Conservation (phyloP, 2,113 vertebrate genomes). For the Rousettus leschenaultii region DNA sequence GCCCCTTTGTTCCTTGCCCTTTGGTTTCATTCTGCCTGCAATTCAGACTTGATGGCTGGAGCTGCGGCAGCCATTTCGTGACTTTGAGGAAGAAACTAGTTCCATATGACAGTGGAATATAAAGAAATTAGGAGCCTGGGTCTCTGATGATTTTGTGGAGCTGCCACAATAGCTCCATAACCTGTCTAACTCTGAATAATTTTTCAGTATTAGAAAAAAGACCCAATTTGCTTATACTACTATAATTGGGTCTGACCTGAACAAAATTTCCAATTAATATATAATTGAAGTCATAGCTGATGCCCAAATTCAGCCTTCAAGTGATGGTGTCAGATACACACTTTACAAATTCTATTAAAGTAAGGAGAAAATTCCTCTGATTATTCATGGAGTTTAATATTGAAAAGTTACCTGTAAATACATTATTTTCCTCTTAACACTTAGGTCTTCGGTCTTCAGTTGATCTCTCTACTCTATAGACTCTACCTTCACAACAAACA, state of each 20-base stretch:
- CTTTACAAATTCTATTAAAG: not conserved
- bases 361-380: not conserved
- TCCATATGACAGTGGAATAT: not conserved
- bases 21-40: not conserved
- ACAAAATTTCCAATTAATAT: not conserved
- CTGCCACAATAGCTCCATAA: not conserved
- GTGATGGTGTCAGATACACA: not conserved
- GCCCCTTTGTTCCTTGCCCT: not conserved
- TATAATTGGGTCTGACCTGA: not conserved
- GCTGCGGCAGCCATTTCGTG: not conserved
- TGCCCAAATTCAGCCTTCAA: not conserved
- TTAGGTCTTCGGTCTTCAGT: not conserved
- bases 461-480: not conserved
- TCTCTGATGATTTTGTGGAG: not conserved
- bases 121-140: not conserved
- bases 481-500: not conserved
- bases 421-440: not conserved
- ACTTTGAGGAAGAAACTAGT: not conserved
- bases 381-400: not conserved
- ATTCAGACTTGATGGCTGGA: not conserved
- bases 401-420: not conserved
- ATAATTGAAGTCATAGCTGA: not conserved
- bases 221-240: not conserved
- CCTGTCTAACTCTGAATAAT: not conserved
- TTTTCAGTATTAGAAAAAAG: not conserved